Evolutionary conservation across 2,113 vertebrate genomes (phyloP), one percentile per base, ranked within the genome.

Genomic region (Poeciliopsis occidentalis): DNA sequence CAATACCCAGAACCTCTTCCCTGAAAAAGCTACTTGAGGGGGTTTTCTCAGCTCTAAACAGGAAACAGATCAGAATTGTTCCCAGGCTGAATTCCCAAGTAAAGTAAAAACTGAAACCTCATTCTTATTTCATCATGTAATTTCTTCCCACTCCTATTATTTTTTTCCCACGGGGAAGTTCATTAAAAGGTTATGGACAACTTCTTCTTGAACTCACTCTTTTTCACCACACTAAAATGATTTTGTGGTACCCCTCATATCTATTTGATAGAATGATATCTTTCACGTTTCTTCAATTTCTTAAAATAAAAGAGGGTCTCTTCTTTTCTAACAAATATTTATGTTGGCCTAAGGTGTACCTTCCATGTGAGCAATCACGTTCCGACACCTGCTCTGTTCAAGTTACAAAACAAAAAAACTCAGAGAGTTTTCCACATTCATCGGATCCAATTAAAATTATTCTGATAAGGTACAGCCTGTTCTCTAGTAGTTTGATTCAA

Each of bases 81-180:
- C 84, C 84, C 84, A 88, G 71, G 81, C 77, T 70, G 29, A 73
- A 74, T 88, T 90, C 85, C 86, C 85, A 85, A 66, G 73, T 37
- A 72, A 64, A 73, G 13, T 75, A 64, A 34, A 61, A 86, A 75
- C 30, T 73, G 32, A 75, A 86, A 90, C 73, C 61, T 74, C 22
- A 83, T 73, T 64, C 26, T 32, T 51, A 69, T 64, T 70, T 78
- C 67, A 19, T 73, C 57, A 30, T 31, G 60, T 12, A 69, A 70
- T 41, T 22, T 51, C 37, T 57, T 64, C 39, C 63, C 13, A 54
- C 67, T 67, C 70, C 65, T 44, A 71, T 73, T n/a, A n/a, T 79
- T 37, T 37, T 34, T 12, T 39, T 12, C 3, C 75, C 76, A 82
- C 83, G 51, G 82, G 75, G 22, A 22, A n/a, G 51, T n/a, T n/a